Evolutionary conservation across 2,888 invertebrate species (phyloP).

Genomic region (Oligia strigilis): DNA sequence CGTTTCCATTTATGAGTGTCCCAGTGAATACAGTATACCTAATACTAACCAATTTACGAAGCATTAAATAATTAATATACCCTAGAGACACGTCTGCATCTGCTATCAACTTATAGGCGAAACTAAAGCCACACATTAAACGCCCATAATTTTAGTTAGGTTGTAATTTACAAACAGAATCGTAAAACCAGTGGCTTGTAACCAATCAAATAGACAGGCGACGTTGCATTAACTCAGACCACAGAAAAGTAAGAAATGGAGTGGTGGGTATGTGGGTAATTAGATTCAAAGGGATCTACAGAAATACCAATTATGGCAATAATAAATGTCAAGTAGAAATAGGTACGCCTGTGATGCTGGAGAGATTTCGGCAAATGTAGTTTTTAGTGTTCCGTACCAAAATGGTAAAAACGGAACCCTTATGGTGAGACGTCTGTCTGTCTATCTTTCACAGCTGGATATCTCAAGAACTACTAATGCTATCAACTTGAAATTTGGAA

Average conservation of each 20-base stretch:
- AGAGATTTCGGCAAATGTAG: too few species aligned
- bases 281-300: not conserved
- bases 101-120: conserved; percentile 47
- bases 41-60: conserved; percentile 48
- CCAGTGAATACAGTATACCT: conserved; percentile 27
- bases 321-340: not conserved
- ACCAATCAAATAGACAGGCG: conserved; percentile 66
- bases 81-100: conserved; percentile 47
- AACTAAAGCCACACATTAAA: conserved; percentile 60
- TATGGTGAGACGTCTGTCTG: too few species aligned
- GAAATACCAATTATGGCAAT: not conserved
- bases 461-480: too few species aligned
- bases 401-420: too few species aligned
- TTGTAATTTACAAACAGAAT: conserved; percentile 67
- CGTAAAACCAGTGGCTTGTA: conserved; percentile 64
- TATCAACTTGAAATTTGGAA: too few species aligned
- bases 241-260: conserved; percentile 44
- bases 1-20: conserved; percentile 38
- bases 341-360: not conserved
- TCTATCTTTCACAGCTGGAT: too few species aligned
- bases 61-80: conserved; percentile 51
- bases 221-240: conserved; percentile 58
- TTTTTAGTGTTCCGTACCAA: not conserved
- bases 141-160: conserved; percentile 62
- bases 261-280: not conserved